Evolutionary conservation across 2,797 vertebrate genomes (phyloP), one percentile per base, ranked within the genome.

Genomic region (Salmo trutta): DNA sequence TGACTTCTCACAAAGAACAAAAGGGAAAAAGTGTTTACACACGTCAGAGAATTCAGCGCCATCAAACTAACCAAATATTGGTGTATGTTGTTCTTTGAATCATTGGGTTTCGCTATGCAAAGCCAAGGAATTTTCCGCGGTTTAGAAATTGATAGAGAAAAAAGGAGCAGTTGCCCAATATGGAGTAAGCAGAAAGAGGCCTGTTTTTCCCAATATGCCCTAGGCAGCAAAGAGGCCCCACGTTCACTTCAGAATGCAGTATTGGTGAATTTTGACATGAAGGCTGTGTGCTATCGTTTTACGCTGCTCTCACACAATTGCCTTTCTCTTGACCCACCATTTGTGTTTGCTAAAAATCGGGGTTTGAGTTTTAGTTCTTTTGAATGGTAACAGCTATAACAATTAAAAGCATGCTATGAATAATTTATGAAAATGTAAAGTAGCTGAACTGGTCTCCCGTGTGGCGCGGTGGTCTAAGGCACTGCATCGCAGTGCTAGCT

Each of bases 251-350:
- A 87, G 82, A 88, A 89, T 83, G 86, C 81, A 80, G 79, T 90
- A 91, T 91, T 91, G 84, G 75, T 86, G 87, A 91, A 88, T 89
- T 88, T 89, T 92, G 91, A 91, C 90, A 90, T 84, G 84, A 88
- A 81, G 81, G 76, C 89, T 85, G 86, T 78, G 75, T 87, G 88
- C 90, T 88, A 90, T 91, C 83, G 82, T 84, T 90, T 91, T 90
- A 86, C 78, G n/a, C 81, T 85, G 89, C 81, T 86, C 80, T 83
- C 83, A 82, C 82, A 87, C 84, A 83, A 83, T 85, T 81, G 79
- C 85, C 75, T 72, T 74, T 86, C 82, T 87, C 85, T 75, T 75
- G 76, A 77, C 73, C 77, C 31, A 64, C 54, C 29, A 33, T 21
- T 74, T 74, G 17, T 74, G 29, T 56, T 74, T 17, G 14, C 56